Base-by-base conservation (phyloP, 2,113 vertebrate genomes). In the Vidua macroura region DNA sequence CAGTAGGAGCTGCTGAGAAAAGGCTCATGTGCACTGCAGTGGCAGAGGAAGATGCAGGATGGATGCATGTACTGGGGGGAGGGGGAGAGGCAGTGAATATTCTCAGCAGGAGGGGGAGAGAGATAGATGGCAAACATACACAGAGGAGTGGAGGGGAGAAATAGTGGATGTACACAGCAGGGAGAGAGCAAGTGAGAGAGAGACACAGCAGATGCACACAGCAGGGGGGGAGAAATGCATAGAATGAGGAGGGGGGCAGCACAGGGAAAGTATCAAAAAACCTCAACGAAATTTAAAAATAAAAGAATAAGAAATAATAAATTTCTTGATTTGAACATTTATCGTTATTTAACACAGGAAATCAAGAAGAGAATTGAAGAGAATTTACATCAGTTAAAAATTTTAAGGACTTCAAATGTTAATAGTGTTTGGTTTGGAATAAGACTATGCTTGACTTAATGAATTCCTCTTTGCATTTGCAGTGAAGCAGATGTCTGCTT, bases 131-230 rank as follows among this genome's bases (percentile, higher is more conserved):
- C 83, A 86, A 91, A 90, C 73, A 93, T 17, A 83, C 76, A 27
- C 81, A 35, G 93, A 92, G 94, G 83, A 95, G 76, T 89, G 94
- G 81, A 43, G 63, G 55, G 93, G 93, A 93, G 89, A 93, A 96
- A 94, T 78, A 64, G 95, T 92, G 93, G 94, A 95, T 97, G 92
- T 96, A 93, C 93, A 3, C 96, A 96, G 95, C 93, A 95, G 93
- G 90, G 66, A 78, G 93, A 92, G 76, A 53, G 89, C 79, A 72
- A 92, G 94, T 13, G 86, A 92, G 83, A 95, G 95, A 96, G 92
- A 96, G 63, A 60, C 93, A 52, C 78, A 92, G 96, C 97, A 98
- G 97, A 97, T 97, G 96, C 92, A 76, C 95, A 6, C 96, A 94
- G 97, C 95, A n/a, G 96, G 96, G 69, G 69, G 93, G 76, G 77